Evolutionary conservation across 2,888 invertebrate genomes (phyloP).

Genomic region (Platerodrilus igneus): DNA sequence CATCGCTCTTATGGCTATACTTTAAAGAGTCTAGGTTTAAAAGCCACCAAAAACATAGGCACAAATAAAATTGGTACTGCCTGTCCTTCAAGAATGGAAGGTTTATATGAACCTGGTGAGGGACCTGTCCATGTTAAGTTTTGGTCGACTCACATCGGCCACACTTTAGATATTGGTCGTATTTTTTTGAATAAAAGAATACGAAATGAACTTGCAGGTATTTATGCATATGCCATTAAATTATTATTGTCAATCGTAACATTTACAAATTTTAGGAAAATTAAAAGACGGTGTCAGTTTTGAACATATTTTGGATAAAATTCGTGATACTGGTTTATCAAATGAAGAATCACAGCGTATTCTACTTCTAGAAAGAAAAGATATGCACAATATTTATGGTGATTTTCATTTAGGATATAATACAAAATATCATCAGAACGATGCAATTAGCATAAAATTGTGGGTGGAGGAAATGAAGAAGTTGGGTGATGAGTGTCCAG

Average conservation of each 20-base stretch:
- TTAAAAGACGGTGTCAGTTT: too few species aligned
- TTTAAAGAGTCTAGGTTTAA: background rate
- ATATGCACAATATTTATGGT: background rate
- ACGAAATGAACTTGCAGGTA: too few species aligned
- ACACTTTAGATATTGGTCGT: background rate
- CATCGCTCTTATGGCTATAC: background rate
- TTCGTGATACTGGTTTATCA: too few species aligned
- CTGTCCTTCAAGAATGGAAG: constrained; percentile 1
- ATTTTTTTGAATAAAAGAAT: too few species aligned
- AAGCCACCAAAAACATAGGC: background rate
- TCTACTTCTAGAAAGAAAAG: background rate
- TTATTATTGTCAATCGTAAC: too few species aligned
- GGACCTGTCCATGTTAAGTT: background rate
- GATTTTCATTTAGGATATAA: background rate
- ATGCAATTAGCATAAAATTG: background rate
- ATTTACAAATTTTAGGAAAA: too few species aligned
- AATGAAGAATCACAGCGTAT: background rate
- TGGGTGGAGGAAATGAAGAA: background rate
- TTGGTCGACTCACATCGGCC: background rate
- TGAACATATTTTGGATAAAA: too few species aligned
- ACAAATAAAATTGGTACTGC: background rate
- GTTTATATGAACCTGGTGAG: background rate
- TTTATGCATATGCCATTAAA: too few species aligned
- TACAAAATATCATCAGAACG: background rate
- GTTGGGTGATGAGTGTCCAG: background rate